phyloP scores from a whole-genome alignment of 64 coral and sea anemone species.

The Pachyseris speciosa region DNA sequence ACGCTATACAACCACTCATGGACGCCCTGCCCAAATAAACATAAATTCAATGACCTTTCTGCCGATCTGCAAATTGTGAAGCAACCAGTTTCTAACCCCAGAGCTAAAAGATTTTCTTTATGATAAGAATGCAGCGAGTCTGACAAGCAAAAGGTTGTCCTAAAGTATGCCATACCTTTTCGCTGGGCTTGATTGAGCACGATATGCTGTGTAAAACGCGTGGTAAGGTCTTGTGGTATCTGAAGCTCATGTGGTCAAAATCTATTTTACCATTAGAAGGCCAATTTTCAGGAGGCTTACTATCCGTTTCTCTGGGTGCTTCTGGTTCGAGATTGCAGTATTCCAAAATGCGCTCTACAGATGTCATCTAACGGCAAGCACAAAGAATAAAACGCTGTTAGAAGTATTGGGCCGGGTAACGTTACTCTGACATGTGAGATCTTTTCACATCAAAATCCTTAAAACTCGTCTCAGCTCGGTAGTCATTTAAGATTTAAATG shows the following conservation, averaged over 20 bases:
- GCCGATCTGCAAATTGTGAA: no score
- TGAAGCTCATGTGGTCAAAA: constrained; percentile 84
- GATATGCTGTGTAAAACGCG: constrained; percentile 79
- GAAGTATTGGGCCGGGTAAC: neutral
- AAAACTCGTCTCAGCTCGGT: no score
- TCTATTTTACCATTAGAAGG: constrained; percentile 77
- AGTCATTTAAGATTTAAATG: no score
- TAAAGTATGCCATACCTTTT: constrained; percentile 66
- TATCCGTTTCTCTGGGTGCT: constrained; percentile 74
- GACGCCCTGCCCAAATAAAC: no score
- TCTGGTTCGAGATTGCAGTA: constrained; percentile 85
- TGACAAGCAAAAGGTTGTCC: no score
- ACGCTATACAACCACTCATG: no score
- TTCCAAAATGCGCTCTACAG: constrained; percentile 85
- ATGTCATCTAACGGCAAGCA: constrained; percentile 72
- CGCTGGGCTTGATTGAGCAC: constrained; percentile 72
- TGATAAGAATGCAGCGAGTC: no score
- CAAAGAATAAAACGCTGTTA: neutral
- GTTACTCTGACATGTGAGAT: neutral
- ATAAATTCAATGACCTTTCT: no score
- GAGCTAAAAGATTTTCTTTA: no score
- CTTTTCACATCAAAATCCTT: no score
- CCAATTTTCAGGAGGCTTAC: constrained; percentile 73
- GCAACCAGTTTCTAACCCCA: no score
- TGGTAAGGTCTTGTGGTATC: constrained; percentile 79